Percentiles rank a stretch among this genome's conserved stretches.
Evolutionary conservation across 37 sponge, comb jelly and placozoan genomes (phyloP).

Genomic region (Cliona cf. orientalis): DNA sequence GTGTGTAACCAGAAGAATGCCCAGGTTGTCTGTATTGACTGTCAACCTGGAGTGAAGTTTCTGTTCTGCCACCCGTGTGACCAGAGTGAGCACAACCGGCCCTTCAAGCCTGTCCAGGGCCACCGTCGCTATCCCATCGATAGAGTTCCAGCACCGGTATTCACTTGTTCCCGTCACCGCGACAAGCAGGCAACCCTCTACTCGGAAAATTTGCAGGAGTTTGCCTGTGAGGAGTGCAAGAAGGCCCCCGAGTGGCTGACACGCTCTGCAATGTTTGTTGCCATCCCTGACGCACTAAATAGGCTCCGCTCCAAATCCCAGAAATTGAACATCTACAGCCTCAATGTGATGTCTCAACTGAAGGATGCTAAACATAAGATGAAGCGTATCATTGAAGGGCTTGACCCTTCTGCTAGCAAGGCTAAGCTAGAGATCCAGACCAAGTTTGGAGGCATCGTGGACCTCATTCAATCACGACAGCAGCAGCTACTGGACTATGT

Average conservation of each 20-base stretch:
- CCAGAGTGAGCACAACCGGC: constrained; percentile 52
- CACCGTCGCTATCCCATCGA: constrained; percentile 55
- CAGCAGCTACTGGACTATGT: constrained; percentile 30
- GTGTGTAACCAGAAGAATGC: constrained; percentile 21
- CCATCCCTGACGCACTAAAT: constrained; percentile 18
- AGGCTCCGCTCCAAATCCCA: constrained; percentile 8
- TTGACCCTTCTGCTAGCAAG: constrained; percentile 15
- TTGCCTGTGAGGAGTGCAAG: constrained; percentile 56
- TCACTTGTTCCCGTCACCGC: constrained; percentile 30
- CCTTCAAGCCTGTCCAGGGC: constrained; percentile 46
- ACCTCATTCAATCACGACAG: constrained; percentile 49
- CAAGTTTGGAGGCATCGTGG: constrained; percentile 35
- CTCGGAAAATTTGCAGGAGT: constrained; percentile 24
- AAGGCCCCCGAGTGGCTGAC: neutral
- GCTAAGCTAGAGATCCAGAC: constrained; percentile 32
- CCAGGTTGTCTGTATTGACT: constrained; percentile 50
- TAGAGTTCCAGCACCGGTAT: neutral
- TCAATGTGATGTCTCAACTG: constrained; percentile 5
- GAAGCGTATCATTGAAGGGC: constrained; percentile 10
- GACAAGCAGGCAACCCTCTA: constrained; percentile 10
- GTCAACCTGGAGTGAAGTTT: constrained; percentile 44
- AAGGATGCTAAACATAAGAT: constrained; percentile 1
- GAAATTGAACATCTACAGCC: constrained; percentile 11
- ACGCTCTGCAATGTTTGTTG: constrained; percentile 3
- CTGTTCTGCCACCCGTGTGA: constrained; percentile 63